phyloP scores from a whole-genome alignment of 2,113 vertebrate species.

The Brachirus orientalis region DNA sequence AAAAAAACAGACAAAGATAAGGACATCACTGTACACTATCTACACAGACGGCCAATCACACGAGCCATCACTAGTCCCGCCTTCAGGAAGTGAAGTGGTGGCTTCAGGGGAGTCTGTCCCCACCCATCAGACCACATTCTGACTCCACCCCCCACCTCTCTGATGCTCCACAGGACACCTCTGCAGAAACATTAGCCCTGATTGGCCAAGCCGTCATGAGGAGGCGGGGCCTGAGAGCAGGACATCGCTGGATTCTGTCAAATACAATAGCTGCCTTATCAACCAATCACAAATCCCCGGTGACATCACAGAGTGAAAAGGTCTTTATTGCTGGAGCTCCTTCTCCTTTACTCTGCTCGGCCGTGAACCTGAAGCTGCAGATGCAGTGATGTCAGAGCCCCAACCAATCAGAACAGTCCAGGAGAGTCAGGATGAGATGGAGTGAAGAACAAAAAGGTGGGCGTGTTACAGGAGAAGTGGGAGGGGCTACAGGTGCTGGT shows the following conservation, averaged over 20 bases:
- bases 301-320: constrained; percentile 30
- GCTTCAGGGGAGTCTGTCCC: not conserved
- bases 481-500: constrained; percentile 63
- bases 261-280: constrained; percentile 76
- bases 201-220: not conserved
- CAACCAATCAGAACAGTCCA: constrained; percentile 45
- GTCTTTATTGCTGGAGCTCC: constrained; percentile 51
- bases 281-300: constrained; percentile 51
- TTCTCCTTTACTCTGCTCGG: not conserved
- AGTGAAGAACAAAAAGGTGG: constrained; percentile 14
- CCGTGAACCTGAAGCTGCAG: constrained; percentile 28
- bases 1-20: constrained; percentile 59
- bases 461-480: constrained; percentile 8
- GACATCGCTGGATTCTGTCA: constrained; percentile 6
- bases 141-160: not conserved
- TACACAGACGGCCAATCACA: constrained; percentile 58
- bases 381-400: constrained; percentile 20
- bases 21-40: constrained; percentile 73
- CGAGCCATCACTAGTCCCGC: not conserved
- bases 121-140: not conserved
- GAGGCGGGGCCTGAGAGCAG: constrained; percentile 3
- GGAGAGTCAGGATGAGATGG: not conserved
- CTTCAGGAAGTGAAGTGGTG: constrained; percentile 5
- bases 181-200: not conserved
- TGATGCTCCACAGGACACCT: constrained; percentile 5